A percentile compares a stretch with the other conserved stretches of the same genome.
Conservation (phyloP, 2,797 vertebrate genomes). For the Balearica regulorum region DNA sequence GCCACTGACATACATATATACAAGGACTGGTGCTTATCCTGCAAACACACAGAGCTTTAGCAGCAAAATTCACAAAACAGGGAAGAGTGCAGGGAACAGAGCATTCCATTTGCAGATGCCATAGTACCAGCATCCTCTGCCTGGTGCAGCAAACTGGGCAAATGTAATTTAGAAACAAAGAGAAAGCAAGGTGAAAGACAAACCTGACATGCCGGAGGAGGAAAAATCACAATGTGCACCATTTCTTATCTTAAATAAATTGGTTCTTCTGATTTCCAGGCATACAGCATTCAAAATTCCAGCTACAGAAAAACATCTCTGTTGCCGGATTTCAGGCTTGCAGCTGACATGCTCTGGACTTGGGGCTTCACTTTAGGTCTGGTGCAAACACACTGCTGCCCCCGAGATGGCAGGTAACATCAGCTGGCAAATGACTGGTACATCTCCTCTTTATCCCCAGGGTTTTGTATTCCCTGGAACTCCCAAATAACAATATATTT, state of each 20-base stretch:
- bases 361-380: background rate
- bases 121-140: background rate
- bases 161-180: background rate
- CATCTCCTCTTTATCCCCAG: background rate
- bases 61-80: background rate
- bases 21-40: background rate
- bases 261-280: background rate
- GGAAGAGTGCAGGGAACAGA: background rate
- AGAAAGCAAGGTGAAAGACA: background rate
- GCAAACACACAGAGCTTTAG: background rate
- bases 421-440: background rate
- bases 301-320: background rate
- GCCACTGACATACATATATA: rapidly evolving
- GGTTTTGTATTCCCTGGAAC: background rate
- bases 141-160: background rate
- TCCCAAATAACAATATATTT: background rate
- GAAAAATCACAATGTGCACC: background rate
- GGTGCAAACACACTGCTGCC: background rate
- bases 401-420: background rate
- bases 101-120: background rate
- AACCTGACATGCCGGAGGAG: background rate
- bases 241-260: background rate
- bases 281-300: background rate
- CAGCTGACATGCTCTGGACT: background rate
- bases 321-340: background rate